Conservation (phyloP, 1,140 invertebrate species). For the Drosophila kepulauana region DNA sequence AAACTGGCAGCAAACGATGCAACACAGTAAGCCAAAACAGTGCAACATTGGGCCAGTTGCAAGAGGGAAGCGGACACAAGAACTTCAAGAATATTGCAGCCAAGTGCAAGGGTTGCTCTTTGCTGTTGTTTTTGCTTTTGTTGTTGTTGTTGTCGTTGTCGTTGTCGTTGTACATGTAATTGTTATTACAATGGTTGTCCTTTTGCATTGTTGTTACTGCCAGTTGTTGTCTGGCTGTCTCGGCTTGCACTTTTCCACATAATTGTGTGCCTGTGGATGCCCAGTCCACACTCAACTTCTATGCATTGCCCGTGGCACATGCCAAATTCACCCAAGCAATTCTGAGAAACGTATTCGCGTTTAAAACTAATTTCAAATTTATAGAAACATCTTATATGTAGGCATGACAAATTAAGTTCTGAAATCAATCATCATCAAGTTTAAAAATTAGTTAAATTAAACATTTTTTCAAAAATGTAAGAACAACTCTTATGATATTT, state of each 20-base stretch:
- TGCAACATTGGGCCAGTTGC: constrained; percentile 15
- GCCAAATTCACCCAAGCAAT: constrained; percentile 44
- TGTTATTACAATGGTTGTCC: constrained; percentile 80
- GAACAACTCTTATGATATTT: too few relatives aligned
- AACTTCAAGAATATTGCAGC: constrained; percentile 28
- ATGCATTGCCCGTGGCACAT: constrained; percentile 55
- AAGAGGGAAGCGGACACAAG: not conserved
- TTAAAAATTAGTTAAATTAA: too few relatives aligned
- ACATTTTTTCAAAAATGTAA: too few relatives aligned
- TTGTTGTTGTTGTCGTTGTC: constrained; percentile 11
- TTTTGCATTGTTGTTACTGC: constrained; percentile 49
- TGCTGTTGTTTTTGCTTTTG: constrained; percentile 10
- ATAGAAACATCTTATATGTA: too few relatives aligned
- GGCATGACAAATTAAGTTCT: too few relatives aligned
- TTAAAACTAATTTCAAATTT: too few relatives aligned
- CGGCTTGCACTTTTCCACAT: constrained; percentile 73
- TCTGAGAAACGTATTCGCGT: constrained; percentile 1
- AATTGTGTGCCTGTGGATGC: constrained; percentile 72
- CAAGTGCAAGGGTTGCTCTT: constrained; percentile 47
- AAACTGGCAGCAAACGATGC: constrained; percentile 68
- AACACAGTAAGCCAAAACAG: constrained; percentile 65
- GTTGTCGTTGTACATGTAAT: constrained; percentile 58
- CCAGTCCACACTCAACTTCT: constrained; percentile 30
- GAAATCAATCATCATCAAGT: too few relatives aligned
- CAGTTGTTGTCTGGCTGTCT: constrained; percentile 60